These are phyloP conservation scores for Columba guinea DNA, from an alignment of 2,797 vertebrate species.

Conservation along the genomic window DNA sequence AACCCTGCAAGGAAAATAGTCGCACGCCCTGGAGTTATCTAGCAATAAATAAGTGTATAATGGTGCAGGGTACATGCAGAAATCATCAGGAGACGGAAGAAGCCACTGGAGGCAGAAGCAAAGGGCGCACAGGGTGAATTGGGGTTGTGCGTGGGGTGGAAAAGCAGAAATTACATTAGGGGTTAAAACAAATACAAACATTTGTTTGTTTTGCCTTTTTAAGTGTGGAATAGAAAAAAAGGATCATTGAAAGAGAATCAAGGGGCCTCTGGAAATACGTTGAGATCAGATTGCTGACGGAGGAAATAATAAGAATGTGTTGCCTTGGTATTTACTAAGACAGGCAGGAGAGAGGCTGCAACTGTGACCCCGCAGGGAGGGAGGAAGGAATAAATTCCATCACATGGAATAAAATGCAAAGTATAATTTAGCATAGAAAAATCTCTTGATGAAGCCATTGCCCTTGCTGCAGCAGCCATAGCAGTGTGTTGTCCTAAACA, in stretches of 20 bases:
- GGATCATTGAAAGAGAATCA: background rate
- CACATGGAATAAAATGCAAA: background rate
- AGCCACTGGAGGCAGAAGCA: background rate
- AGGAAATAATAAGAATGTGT: slow-evolving; percentile 31
- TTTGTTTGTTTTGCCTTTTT: too few species aligned
- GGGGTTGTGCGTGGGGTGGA: background rate
- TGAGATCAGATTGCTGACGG: slow-evolving; percentile 1
- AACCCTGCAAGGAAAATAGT: background rate
- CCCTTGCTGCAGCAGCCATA: background rate
- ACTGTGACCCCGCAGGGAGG: background rate
- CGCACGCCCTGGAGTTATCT: background rate
- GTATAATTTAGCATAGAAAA: background rate
- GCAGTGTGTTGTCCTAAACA: background rate
- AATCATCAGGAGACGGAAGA: background rate
- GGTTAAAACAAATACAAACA: background rate
- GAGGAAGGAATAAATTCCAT: background rate
- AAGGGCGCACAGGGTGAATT: background rate
- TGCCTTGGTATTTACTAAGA: slow-evolving; percentile 26
- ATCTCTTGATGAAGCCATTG: background rate
- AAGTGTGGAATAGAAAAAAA: background rate
- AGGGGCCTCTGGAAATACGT: background rate
- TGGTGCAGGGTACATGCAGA: background rate
- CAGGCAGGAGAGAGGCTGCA: background rate
- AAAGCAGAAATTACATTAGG: background rate
- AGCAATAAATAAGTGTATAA: background rate